A percentile compares a stretch with the other conserved stretches of the same genome.
Evolutionary conservation across 1,140 invertebrate species (phyloP).

Genomic region (Neotoxoptera formosana): DNA sequence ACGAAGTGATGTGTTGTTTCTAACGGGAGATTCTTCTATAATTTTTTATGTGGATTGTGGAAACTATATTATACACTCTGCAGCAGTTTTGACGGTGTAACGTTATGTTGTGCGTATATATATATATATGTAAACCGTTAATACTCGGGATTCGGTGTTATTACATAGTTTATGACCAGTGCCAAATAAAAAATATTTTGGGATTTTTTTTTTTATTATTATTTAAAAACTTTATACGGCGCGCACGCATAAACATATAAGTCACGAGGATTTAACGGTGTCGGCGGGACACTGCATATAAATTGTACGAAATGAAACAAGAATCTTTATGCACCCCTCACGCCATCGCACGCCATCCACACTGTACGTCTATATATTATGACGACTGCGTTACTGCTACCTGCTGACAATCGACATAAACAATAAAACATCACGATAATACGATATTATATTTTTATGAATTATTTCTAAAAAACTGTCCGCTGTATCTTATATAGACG

Average conservation of each 20-base stretch:
- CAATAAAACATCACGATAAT: background rate
- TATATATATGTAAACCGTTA: background rate
- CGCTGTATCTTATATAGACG: background rate
- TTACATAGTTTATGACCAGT: constrained; percentile 3
- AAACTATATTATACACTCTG: background rate
- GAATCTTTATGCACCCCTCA: background rate
- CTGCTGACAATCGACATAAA: constrained; percentile 20
- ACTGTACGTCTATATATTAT: background rate
- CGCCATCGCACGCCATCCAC: background rate
- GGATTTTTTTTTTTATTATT: background rate
- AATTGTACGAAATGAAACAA: background rate
- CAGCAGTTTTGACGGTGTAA: background rate
- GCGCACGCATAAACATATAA: background rate
- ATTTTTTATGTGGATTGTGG: background rate
- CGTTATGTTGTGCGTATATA: too few species aligned
- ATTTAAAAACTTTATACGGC: background rate
- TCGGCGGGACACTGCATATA: background rate
- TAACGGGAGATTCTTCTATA: background rate
- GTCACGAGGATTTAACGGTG: constrained; percentile 21
- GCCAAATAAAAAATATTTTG: constrained; percentile 16
- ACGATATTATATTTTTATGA: background rate
- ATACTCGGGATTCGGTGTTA: background rate
- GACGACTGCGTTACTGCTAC: background rate
- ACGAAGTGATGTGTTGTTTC: background rate
- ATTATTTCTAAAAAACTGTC: background rate